Conservation (phyloP, 2,888 invertebrate genomes). For the Didymodactylos carnosus region DNA sequence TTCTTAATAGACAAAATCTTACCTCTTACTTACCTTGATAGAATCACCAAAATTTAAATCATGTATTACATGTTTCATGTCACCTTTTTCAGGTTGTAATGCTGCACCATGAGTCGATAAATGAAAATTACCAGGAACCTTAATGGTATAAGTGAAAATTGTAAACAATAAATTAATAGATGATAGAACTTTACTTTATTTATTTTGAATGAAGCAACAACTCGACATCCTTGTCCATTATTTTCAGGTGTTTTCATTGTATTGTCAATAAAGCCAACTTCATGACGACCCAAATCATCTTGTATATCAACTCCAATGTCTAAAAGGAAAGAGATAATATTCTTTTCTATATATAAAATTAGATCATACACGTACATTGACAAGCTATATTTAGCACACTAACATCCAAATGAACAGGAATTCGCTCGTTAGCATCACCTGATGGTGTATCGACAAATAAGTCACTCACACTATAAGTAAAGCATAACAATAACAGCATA, state of each 20-base stretch:
- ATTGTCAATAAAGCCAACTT: constrained; percentile 42
- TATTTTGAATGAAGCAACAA: constrained; percentile 35
- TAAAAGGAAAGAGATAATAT: constrained; percentile 19
- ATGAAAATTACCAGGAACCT: constrained; percentile 44
- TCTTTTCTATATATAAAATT: neutral
- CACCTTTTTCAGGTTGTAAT: constrained; percentile 37
- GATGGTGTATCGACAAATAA: constrained; percentile 41
- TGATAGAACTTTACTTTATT: no score
- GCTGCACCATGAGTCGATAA: constrained; percentile 41
- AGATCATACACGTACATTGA: constrained; percentile 34
- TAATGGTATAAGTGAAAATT: no score
- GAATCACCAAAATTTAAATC: constrained; percentile 35
- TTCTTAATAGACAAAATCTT: neutral
- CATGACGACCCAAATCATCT: constrained; percentile 43
- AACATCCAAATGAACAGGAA: constrained; percentile 40
- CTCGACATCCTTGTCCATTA: constrained; percentile 37
- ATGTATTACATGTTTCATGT: constrained; percentile 41
- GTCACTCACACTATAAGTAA: constrained; percentile 36
- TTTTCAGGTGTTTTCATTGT: constrained; percentile 36
- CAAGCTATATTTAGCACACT: constrained; percentile 38
- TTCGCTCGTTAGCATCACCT: constrained; percentile 33
- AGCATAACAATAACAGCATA: no score
- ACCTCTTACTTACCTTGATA: constrained; percentile 13
- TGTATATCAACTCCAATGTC: constrained; percentile 42
- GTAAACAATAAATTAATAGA: no score